phyloP scores from a whole-genome alignment of 2,113 vertebrate species.

The Pavo muticus region DNA sequence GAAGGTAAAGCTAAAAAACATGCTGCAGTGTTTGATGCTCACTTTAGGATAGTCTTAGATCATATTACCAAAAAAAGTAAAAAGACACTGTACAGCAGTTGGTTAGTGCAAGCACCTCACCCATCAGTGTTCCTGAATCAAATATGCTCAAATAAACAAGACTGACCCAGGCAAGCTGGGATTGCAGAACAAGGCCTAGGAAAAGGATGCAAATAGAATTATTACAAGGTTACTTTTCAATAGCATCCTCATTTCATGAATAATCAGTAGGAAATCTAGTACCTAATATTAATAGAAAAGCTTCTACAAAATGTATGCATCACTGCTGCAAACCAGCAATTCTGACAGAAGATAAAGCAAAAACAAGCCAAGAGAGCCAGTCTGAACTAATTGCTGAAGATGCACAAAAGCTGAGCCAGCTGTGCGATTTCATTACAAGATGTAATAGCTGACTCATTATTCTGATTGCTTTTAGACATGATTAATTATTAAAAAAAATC shows the following conservation, averaged over 20 bases:
- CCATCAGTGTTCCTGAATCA: not conserved
- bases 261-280: not conserved
- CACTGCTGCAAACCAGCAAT: constrained; percentile 23
- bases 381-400: constrained; percentile 1
- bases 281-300: not conserved
- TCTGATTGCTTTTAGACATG: constrained; percentile 5
- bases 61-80: not conserved
- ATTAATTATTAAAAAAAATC: not conserved
- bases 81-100: not conserved
- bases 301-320: not conserved
- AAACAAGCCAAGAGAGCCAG: not conserved
- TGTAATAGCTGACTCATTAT: constrained; percentile 26
- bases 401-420: constrained; percentile 45
- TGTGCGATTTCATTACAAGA: constrained; percentile 18
- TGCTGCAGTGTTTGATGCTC: not conserved
- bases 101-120: not conserved
- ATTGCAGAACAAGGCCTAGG: not conserved
- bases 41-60: not conserved
- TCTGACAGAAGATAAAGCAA: not conserved
- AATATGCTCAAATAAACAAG: not conserved
- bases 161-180: not conserved
- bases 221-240: not conserved
- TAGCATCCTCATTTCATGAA: not conserved
- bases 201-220: not conserved
- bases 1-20: not conserved